Percentiles rank a stretch among this genome's conserved stretches.
Conservation (phyloP, 2,113 vertebrate genomes). For the Aspiorhynchus laticeps region DNA sequence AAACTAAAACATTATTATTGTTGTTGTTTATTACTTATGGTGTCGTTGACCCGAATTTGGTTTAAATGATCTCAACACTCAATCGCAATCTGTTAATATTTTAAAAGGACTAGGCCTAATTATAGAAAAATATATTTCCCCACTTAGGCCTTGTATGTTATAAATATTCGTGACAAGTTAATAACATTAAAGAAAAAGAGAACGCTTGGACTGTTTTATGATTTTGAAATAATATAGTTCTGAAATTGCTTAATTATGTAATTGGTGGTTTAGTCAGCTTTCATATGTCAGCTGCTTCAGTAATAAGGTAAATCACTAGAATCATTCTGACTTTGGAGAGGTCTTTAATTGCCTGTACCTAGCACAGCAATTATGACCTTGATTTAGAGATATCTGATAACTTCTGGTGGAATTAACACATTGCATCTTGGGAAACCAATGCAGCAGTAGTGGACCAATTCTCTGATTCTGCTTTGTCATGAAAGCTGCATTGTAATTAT, state of each 20-base stretch:
- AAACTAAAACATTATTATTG: background rate
- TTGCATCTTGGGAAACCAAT: background rate
- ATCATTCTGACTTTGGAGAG: conserved; percentile 18
- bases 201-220: background rate
- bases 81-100: background rate
- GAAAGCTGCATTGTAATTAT: background rate
- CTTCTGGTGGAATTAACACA: background rate
- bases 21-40: background rate
- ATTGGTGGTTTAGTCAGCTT: background rate
- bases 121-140: background rate
- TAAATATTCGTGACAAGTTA: background rate
- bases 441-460: background rate
- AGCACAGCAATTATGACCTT: background rate
- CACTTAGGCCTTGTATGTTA: background rate
- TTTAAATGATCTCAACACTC: background rate
- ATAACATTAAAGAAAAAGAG: background rate
- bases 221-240: background rate
- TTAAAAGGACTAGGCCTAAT: background rate
- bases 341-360: conserved; percentile 30
- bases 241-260: background rate
- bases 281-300: conserved; percentile 7
- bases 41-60: background rate
- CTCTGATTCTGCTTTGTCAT: background rate
- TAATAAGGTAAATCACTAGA: conserved; percentile 27
- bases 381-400: conserved; percentile 35